Evolutionary conservation across 2,888 invertebrate species (phyloP).

Genomic region (Mesorhabditis belari): DNA sequence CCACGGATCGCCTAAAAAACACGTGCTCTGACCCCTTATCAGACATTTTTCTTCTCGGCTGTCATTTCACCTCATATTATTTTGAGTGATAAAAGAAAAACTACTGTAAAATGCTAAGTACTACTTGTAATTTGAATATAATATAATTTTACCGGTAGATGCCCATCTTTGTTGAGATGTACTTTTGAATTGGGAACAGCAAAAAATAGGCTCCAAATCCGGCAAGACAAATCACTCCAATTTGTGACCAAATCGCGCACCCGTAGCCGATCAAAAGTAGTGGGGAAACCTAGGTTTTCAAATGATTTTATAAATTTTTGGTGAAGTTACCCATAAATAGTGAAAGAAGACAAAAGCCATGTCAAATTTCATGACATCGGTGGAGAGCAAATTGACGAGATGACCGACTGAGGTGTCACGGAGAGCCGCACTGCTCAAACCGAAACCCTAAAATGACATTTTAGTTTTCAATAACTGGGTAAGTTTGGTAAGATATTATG

Average conservation of each 20-base stretch:
- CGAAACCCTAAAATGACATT: slow-evolving; percentile 62
- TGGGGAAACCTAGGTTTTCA: background rate
- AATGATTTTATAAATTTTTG: background rate
- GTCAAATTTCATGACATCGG: slow-evolving; percentile 88
- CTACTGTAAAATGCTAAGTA: too few relatives aligned
- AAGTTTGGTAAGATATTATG: background rate
- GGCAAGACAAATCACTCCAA: slow-evolving; percentile 62
- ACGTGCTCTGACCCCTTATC: slow-evolving; percentile 60
- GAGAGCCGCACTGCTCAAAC: slow-evolving; percentile 72
- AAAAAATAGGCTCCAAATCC: slow-evolving; percentile 73
- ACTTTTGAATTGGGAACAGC: slow-evolving; percentile 75
- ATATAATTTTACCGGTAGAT: background rate
- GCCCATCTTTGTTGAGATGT: slow-evolving; percentile 57
- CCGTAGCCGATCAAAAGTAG: background rate
- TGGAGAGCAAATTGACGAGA: slow-evolving; percentile 87
- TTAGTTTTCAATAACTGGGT: background rate
- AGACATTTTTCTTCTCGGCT: background rate
- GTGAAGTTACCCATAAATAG: slow-evolving; percentile 79
- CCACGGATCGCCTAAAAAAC: slow-evolving; percentile 69
- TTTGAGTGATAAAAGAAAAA: background rate
- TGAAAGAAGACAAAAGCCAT: slow-evolving; percentile 76
- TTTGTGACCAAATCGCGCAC: slow-evolving; percentile 2
- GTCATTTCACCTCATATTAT: background rate
- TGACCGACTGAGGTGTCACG: slow-evolving; percentile 83
- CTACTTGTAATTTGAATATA: too few relatives aligned